A percentile compares a stretch with the other conserved stretches of the same genome.
Conservation (phyloP, 2,888 invertebrate species). For the Stenurella melanura region DNA sequence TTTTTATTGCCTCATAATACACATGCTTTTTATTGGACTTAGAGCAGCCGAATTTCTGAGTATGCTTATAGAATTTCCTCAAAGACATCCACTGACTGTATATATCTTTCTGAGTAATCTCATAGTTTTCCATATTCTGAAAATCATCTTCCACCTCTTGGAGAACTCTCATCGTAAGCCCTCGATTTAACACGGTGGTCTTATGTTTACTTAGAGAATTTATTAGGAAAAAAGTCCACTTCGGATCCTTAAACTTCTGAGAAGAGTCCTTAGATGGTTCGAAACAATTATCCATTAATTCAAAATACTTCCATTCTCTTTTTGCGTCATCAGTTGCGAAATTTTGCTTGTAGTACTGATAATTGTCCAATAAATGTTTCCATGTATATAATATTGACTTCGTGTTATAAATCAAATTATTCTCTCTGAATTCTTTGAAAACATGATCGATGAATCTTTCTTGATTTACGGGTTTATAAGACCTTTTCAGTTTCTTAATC, state of each 20-base stretch:
- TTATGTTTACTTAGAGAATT: constrained; percentile 4
- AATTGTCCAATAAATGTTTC: constrained; percentile 29
- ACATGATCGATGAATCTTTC: constrained; percentile 19
- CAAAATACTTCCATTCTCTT: constrained; percentile 15
- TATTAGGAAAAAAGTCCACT: constrained; percentile 14
- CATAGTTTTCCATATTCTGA: constrained; percentile 42
- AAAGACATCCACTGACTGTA: constrained; percentile 45
- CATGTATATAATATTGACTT: constrained; percentile 24
- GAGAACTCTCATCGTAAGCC: constrained; percentile 32
- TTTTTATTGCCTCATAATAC: constrained; percentile 37
- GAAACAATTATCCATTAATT: constrained; percentile 34
- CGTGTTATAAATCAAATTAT: neutral
- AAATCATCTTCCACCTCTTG: constrained; percentile 43
- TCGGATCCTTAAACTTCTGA: constrained; percentile 12
- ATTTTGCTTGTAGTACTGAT: constrained; percentile 30
- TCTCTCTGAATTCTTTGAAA: neutral
- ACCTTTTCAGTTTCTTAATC: constrained; percentile 13
- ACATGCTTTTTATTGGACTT: constrained; percentile 25
- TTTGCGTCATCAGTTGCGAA: constrained; percentile 1
- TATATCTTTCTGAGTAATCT: constrained; percentile 50
- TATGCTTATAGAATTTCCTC: constrained; percentile 45
- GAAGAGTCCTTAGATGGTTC: neutral
- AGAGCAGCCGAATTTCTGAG: neutral
- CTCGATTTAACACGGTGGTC: neutral
- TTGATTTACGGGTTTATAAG: constrained; percentile 24